phyloP scores from a whole-genome alignment of 2,797 vertebrate species.

The Acipenser oxyrinchus region DNA sequence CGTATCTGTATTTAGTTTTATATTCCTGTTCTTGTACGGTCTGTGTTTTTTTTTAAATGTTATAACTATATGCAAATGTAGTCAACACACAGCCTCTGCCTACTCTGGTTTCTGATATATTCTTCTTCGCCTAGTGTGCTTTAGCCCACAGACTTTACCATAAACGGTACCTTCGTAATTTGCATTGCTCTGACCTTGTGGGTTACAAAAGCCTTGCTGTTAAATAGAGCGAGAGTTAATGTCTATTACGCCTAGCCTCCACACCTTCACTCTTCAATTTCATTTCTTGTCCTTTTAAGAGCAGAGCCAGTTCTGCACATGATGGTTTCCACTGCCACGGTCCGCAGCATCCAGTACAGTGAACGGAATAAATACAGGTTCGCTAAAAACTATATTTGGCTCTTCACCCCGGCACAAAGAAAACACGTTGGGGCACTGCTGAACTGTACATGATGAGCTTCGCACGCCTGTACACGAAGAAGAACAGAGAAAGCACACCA shows the following conservation, averaged over 20 bases:
- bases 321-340: too few relatives aligned
- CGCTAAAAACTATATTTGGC: constrained; percentile 2
- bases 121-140: too few relatives aligned
- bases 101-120: too few relatives aligned
- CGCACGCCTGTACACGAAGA: too few relatives aligned
- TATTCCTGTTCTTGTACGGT: too few relatives aligned
- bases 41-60: too few relatives aligned
- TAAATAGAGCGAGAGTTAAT: too few relatives aligned
- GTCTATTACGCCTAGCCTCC: neutral
- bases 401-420: neutral
- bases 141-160: too few relatives aligned
- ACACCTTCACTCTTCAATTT: neutral
- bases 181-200: constrained; percentile 6
- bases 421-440: neutral
- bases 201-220: constrained; percentile 2
- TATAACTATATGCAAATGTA: too few relatives aligned
- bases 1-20: too few relatives aligned
- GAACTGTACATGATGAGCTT: neutral
- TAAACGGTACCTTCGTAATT: neutral
- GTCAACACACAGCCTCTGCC: too few relatives aligned
- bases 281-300: constrained; percentile 10
- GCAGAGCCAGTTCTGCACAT: neutral
- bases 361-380: constrained; percentile 3
- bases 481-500: too few relatives aligned
- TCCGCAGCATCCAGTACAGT: neutral